A percentile compares a stretch with the other conserved stretches of the same genome.
phyloP scores from a whole-genome alignment of 2,888 invertebrate species.

The Dyspetes luteomarginatus region DNA sequence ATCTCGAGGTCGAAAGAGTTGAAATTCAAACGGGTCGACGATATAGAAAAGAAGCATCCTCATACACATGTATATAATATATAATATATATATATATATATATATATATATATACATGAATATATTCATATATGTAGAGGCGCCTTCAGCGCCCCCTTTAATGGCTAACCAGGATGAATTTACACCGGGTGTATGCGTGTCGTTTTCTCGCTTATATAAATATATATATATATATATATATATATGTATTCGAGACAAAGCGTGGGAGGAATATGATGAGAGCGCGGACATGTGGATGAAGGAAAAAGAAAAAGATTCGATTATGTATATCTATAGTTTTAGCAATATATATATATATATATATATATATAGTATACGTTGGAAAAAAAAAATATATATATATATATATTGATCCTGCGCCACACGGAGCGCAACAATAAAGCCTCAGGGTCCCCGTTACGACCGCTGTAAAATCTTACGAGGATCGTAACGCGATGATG shows the following conservation, averaged over 20 bases:
- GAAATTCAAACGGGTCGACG: slow-evolving; percentile 50
- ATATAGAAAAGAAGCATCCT: slow-evolving; percentile 42
- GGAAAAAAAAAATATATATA: no score
- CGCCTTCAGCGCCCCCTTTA: slow-evolving; percentile 37
- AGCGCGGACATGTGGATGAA: slow-evolving; percentile 59
- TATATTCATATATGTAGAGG: slow-evolving; percentile 28
- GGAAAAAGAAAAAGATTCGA: slow-evolving; percentile 50
- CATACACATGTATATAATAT: background rate
- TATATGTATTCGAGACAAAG: slow-evolving; percentile 11
- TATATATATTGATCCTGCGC: slow-evolving; percentile 56
- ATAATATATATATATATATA: background rate
- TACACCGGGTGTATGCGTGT: slow-evolving; percentile 59
- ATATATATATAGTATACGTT: no score
- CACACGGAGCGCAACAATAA: slow-evolving; percentile 70
- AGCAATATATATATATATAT: slow-evolving; percentile 17
- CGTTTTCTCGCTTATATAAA: slow-evolving; percentile 43
- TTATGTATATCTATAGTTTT: slow-evolving; percentile 58
- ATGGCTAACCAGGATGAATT: slow-evolving; percentile 68
- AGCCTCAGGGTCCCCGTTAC: slow-evolving; percentile 74
- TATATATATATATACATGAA: background rate
- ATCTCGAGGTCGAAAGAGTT: slow-evolving; percentile 63
- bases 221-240: background rate
- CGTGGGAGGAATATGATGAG: slow-evolving; percentile 60
- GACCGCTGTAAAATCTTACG: slow-evolving; percentile 79
- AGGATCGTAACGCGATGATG: slow-evolving; percentile 79